Percentiles rank a stretch among this genome's conserved stretches.
Conservation (phyloP, 2,888 invertebrate species). For the Yponomeuta plumbellus region DNA sequence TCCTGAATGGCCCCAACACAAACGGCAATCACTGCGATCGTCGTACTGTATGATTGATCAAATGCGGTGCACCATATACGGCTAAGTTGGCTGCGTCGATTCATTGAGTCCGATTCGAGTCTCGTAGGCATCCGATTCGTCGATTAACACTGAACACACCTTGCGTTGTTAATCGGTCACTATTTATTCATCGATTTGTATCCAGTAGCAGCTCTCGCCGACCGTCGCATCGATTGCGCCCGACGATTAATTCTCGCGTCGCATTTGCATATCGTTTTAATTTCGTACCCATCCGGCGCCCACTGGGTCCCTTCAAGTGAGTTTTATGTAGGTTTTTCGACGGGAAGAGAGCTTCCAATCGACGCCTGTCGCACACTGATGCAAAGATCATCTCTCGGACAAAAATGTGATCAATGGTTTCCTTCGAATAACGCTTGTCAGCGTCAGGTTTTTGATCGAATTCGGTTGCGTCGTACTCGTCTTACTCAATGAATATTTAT, state of each 20-base stretch:
- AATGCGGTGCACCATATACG: constrained; percentile 45
- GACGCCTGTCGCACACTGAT: background rate
- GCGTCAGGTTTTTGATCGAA: constrained; percentile 30
- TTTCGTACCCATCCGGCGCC: constrained; percentile 69
- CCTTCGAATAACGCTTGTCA: constrained; percentile 62
- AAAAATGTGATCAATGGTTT: constrained; percentile 21
- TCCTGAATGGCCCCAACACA: constrained; percentile 34
- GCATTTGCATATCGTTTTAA: constrained; percentile 73
- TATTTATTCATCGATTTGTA: constrained; percentile 71
- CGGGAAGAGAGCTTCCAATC: background rate
- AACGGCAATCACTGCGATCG: constrained; percentile 37
- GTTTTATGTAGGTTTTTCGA: background rate
- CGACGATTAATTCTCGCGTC: constrained; percentile 61
- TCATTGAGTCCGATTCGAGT: constrained; percentile 40
- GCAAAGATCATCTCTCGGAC: background rate
- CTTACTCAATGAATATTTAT: no score
- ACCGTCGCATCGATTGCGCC: constrained; percentile 59
- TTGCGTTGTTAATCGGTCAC: constrained; percentile 58
- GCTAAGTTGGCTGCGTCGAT: constrained; percentile 39
- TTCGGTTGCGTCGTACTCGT: no score
- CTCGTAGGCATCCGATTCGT: constrained; percentile 39
- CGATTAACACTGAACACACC: constrained; percentile 56
- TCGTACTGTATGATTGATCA: constrained; percentile 47
- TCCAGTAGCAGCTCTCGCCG: constrained; percentile 58
- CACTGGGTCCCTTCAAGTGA: constrained; percentile 44